Conservation (phyloP, 1,140 invertebrate species). For the Lamellibrachia luymesi region DNA sequence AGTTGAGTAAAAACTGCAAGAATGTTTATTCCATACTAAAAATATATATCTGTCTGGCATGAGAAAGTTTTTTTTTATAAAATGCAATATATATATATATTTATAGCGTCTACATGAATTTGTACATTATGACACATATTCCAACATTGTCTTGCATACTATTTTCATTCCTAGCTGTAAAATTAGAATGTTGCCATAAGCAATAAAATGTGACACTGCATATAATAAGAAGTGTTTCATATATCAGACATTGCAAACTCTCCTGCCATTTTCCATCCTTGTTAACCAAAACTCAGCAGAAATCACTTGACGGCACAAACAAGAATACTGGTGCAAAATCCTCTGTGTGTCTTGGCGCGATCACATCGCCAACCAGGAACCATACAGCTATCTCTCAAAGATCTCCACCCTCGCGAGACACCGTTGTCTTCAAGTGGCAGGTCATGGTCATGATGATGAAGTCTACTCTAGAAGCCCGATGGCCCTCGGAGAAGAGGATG, state of each 20-base stretch:
- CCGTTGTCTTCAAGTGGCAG: too few species aligned
- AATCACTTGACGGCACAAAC: too few species aligned
- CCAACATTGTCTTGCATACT: not conserved
- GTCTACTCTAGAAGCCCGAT: too few species aligned
- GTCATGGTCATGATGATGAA: too few species aligned
- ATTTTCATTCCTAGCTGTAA: not conserved
- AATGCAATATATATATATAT: not conserved
- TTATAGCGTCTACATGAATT: constrained; percentile 1
- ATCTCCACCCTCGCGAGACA: too few species aligned
- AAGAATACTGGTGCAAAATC: too few species aligned
- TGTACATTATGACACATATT: constrained; percentile 1
- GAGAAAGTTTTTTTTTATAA: not conserved
- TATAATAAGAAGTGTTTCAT: not conserved
- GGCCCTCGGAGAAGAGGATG: too few species aligned
- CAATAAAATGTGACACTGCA: not conserved
- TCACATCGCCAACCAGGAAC: too few species aligned
- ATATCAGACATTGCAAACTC: not conserved
- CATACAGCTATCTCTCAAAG: too few species aligned
- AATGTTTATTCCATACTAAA: not conserved
- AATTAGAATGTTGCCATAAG: not conserved
- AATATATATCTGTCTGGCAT: not conserved
- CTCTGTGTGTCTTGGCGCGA: too few species aligned
- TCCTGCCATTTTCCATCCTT: not conserved
- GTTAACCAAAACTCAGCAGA: too few species aligned
- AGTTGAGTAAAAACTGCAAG: not conserved